Evolutionary conservation across 2,113 vertebrate species (phyloP).

Genomic region (Bos taurus): ARS-UCD2.0 NC_037330.1:12340501-12341000

Average conservation of each 20-base stretch:
- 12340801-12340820: background rate
- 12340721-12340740: background rate
- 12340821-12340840: background rate
- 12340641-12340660: background rate
- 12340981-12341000: background rate
- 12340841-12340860: background rate
- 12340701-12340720: background rate
- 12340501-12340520: background rate
- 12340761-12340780: background rate
- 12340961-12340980: background rate
- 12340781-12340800: background rate
- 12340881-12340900: background rate
- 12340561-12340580: background rate
- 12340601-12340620: background rate
- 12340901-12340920: background rate
- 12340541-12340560: background rate
- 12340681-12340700: background rate
- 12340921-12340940: background rate
- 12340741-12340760: background rate
- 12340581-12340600: background rate
- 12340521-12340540: background rate
- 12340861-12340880: background rate
- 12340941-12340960: background rate
- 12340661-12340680: background rate
- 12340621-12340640: background rate